Percentiles rank a stretch among this genome's conserved stretches.
Conservation (phyloP, 1,140 invertebrate genomes). For the Thereuonema tuberculata region DNA sequence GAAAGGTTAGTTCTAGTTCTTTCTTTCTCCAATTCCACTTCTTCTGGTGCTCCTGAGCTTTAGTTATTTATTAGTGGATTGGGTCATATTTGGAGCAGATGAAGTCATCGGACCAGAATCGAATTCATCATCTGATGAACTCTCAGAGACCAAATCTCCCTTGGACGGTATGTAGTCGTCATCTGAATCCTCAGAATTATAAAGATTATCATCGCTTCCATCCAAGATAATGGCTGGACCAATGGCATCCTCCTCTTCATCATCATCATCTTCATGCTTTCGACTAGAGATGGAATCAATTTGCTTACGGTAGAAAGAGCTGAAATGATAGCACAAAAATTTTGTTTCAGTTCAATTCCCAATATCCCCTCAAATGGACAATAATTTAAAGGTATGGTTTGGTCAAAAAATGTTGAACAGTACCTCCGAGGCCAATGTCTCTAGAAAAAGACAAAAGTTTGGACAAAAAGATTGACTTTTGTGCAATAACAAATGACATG, state of each 20-base stretch:
- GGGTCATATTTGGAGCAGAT: background rate
- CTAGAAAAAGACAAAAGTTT: background rate
- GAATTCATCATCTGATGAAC: background rate
- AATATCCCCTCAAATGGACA: background rate
- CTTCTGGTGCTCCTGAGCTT: no score
- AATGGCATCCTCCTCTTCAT: background rate
- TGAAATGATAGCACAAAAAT: background rate
- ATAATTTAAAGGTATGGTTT: background rate
- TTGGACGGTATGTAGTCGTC: background rate
- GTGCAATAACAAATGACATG: background rate
- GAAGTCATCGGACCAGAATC: background rate
- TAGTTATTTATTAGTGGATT: background rate
- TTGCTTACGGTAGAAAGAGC: background rate
- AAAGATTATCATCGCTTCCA: background rate
- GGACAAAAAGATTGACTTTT: background rate
- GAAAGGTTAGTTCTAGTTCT: background rate
- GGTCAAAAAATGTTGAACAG: no score
- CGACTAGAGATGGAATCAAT: background rate
- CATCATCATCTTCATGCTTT: background rate
- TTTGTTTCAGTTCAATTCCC: background rate
- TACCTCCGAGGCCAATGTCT: background rate
- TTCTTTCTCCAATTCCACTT: conserved; percentile 5
- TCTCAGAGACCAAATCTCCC: background rate
- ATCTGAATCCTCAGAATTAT: background rate
- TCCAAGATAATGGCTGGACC: background rate